phyloP scores from a whole-genome alignment of 2,113 vertebrate species.

The Ophiodon elongatus region DNA sequence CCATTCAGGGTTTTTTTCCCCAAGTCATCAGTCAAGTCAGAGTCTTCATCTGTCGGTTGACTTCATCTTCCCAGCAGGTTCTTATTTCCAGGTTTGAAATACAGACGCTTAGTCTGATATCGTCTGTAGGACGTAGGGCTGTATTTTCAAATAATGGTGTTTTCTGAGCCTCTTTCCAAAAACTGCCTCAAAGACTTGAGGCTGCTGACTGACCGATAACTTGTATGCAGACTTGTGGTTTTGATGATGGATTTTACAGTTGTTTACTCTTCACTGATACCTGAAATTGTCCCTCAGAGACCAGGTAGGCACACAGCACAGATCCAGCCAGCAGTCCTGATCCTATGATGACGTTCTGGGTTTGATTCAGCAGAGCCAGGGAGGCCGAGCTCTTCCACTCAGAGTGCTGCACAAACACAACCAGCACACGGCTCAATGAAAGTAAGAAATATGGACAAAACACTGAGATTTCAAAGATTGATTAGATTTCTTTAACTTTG shows the following conservation, averaged over 20 bases:
- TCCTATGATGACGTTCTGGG: slow-evolving; percentile 92
- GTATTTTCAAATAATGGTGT: too few relatives aligned
- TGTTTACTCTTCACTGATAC: slow-evolving; percentile 66
- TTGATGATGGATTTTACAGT: not conserved
- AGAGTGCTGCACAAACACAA: slow-evolving; percentile 72
- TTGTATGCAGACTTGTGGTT: not conserved
- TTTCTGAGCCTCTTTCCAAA: too few relatives aligned
- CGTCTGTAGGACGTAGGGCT: too few relatives aligned
- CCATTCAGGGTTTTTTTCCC: too few relatives aligned
- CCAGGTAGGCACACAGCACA: slow-evolving; percentile 90
- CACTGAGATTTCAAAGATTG: not conserved
- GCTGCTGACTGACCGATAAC: not conserved
- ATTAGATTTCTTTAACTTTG: too few relatives aligned
- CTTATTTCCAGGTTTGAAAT: too few relatives aligned
- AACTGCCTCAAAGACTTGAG: too few relatives aligned
- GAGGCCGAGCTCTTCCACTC: slow-evolving; percentile 93
- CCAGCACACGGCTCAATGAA: not conserved
- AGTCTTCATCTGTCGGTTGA: too few relatives aligned
- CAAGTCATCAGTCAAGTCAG: too few relatives aligned
- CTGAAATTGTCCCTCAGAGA: slow-evolving; percentile 88
- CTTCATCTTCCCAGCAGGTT: too few relatives aligned
- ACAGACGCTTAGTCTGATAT: too few relatives aligned
- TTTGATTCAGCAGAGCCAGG: slow-evolving; percentile 90
- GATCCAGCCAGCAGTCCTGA: slow-evolving; percentile 89
- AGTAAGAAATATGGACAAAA: not conserved